Evolutionary conservation across 1,140 invertebrate genomes (phyloP).

Genomic region (Mercenaria mercenaria): DNA sequence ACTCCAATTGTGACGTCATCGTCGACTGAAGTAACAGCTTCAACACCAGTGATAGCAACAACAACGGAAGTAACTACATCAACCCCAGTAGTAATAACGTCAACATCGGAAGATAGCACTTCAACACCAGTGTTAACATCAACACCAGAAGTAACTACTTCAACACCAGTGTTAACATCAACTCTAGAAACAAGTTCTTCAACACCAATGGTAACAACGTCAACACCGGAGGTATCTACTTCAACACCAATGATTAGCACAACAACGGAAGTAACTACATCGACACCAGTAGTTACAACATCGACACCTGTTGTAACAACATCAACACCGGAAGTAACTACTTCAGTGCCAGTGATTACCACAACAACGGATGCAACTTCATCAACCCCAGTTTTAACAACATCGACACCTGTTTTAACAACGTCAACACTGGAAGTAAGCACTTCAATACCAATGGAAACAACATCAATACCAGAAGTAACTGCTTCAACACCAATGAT

Average conservation of each 20-base stretch:
- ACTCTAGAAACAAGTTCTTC: background rate
- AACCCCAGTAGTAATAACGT: background rate
- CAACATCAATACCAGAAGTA: background rate
- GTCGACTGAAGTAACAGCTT: background rate
- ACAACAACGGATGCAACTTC: background rate
- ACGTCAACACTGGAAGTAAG: background rate
- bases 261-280: background rate
- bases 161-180: background rate
- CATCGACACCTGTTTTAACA: background rate
- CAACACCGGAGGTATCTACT: no score
- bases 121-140: background rate
- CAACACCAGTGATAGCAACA: background rate
- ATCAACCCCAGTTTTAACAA: background rate
- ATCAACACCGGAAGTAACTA: background rate
- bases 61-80: background rate
- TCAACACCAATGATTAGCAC: slow-evolving; percentile 4
- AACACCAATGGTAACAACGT: background rate
- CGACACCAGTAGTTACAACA: slow-evolving; percentile 11
- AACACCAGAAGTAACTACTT: background rate
- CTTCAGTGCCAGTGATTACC: background rate
- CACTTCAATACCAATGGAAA: background rate
- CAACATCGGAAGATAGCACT: background rate
- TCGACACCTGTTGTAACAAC: background rate
- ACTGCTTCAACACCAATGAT: background rate
- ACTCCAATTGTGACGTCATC: no score